Evolutionary conservation across 2,888 invertebrate genomes (phyloP), one percentile per base, ranked within the genome.

Genomic region (Mythimna pallens): DNA sequence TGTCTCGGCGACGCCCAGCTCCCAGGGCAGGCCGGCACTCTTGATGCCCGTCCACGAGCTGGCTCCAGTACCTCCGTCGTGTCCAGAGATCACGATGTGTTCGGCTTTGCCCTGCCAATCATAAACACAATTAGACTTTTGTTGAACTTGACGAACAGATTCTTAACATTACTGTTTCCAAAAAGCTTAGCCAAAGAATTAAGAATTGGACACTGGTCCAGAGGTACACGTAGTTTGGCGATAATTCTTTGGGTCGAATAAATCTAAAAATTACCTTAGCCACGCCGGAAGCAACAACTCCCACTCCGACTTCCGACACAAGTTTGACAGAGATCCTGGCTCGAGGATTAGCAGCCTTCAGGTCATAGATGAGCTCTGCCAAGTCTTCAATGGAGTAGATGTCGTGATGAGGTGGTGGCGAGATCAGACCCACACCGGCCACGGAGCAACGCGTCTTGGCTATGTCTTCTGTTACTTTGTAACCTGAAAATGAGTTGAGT

Each of bases 1-100:
- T 7, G 99, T 99, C 96, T 99, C 99, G 6, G 99, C 99, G 61
- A 99, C 97, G 70, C 99, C 99, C 89, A 99, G 96, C 95, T 99
- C 99, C 99, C 99, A 99, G 0, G 99, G 99, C 79, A 99, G 96
- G 63, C 99, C 99, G 58, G 99, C 99, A 83, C 98, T 97, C 96
- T 99, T 99, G 91, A 99, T 99, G 85, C 99, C 99, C 0, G 99
- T 99, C 99, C 99, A 99, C 73, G 99, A 99, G 91, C 99, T 99
- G 62, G 99, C 99, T 50, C 99, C 99, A 22, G 99, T 99, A 69
- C 99, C 99, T 78, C 99, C 99, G 96, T 99, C 99, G 95, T 99
- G 99, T 0, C 99, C 99, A 0, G 99, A 99, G 84, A 99, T 99
- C 40, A 99, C 99, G 86, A 99, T 99, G 94, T 99, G 99, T 91